phyloP scores from a whole-genome alignment of 2,113 vertebrate genomes.

The Cervus canadensis region DNA sequence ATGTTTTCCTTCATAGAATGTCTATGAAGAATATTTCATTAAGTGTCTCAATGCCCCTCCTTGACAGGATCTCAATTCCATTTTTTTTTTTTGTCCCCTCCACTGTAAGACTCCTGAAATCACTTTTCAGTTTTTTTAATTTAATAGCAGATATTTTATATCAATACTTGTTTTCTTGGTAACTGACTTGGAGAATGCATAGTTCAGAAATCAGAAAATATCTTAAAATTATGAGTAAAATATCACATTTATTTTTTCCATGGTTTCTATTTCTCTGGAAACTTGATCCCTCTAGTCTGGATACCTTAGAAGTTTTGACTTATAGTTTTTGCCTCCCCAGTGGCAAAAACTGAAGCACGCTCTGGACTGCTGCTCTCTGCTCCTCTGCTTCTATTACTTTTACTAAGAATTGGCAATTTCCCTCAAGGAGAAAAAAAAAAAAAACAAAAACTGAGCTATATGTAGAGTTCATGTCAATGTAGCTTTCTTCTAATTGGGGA shows the following conservation, averaged over 20 bases:
- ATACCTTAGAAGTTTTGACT: background rate
- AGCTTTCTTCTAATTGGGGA: background rate
- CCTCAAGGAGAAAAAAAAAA: background rate
- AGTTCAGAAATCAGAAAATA: background rate
- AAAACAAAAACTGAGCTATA: background rate
- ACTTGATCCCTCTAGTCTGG: background rate
- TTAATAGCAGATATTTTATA: background rate
- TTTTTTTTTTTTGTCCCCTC: background rate
- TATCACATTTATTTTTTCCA: background rate
- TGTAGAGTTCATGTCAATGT: background rate
- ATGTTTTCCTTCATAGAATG: background rate
- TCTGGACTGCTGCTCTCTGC: background rate
- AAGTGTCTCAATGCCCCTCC: fast-evolving
- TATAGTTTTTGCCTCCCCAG: background rate
- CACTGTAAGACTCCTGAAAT: background rate
- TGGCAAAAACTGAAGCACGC: background rate
- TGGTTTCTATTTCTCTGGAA: background rate
- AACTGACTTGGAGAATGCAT: background rate
- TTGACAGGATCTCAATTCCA: background rate
- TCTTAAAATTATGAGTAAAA: background rate
- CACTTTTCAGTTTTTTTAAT: background rate
- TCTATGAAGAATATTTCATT: background rate
- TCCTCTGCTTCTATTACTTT: background rate
- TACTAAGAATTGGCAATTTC: background rate
- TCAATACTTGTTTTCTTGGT: background rate